A percentile compares a stretch with the other conserved stretches of the same genome.
These are phyloP conservation scores for Pterocles gutturalis DNA, from an alignment of 2,113 vertebrate genomes.

Conservation along the genomic window DNA sequence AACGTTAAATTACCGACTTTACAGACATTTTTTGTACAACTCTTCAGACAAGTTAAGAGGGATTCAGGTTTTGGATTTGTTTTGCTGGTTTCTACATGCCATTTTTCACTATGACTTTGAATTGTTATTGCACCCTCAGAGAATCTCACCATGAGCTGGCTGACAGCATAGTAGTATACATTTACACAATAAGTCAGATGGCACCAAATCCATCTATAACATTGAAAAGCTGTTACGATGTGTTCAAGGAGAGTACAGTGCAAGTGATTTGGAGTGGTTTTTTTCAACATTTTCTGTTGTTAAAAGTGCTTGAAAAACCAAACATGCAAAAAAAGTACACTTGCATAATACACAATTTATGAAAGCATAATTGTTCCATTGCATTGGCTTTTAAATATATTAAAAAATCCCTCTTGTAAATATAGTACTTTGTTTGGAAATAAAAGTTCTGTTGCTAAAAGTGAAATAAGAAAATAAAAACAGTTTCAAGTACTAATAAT, in stretches of 20 bases:
- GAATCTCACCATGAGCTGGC: neutral
- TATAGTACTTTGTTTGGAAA: neutral
- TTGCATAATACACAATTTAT: neutral
- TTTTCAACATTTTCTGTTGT: neutral
- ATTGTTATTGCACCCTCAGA: neutral
- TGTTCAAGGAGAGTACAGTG: neutral
- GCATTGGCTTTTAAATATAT: neutral
- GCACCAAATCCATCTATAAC: neutral
- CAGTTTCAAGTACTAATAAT: neutral
- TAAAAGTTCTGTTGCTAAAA: neutral
- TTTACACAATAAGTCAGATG: neutral
- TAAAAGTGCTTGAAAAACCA: neutral
- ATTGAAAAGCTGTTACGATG: neutral
- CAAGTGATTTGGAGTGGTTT: neutral
- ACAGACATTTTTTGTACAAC: neutral
- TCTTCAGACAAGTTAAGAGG: neutral
- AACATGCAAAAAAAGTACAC: neutral
- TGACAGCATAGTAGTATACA: neutral
- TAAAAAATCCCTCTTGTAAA: neutral
- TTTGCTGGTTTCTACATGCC: slow-evolving; percentile 10
- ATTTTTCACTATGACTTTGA: neutral
- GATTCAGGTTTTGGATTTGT: neutral
- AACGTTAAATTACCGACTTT: slow-evolving; percentile 2
- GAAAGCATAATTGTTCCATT: neutral
- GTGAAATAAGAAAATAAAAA: neutral